These are phyloP conservation scores for Hafferia zeledoni DNA, from an alignment of 2,797 vertebrate genomes.

Conservation along the genomic window DNA sequence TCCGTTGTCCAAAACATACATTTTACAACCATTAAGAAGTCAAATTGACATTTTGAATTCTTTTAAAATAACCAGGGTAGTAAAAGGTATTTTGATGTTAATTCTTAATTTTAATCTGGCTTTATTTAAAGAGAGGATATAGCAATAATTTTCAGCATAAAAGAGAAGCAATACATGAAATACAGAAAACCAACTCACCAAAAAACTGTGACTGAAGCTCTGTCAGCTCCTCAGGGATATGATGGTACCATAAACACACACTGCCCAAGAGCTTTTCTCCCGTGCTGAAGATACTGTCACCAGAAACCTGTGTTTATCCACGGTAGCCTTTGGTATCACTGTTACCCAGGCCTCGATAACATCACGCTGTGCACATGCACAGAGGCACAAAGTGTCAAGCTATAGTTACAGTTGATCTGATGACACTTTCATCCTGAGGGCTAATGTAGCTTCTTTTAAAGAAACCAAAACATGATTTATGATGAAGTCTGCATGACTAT, in stretches of 20 bases:
- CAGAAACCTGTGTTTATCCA: slow-evolving; percentile 38
- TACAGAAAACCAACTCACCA: background rate
- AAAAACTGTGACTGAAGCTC: slow-evolving; percentile 8
- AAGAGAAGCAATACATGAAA: background rate
- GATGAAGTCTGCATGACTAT: background rate
- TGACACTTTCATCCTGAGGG: background rate
- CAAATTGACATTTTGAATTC: background rate
- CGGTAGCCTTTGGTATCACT: background rate
- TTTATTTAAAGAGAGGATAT: background rate
- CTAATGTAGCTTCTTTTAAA: background rate
- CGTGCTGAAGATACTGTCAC: slow-evolving; percentile 13
- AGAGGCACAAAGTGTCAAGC: background rate
- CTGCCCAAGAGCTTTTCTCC: slow-evolving; percentile 16
- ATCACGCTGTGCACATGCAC: slow-evolving; percentile 10
- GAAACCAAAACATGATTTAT: background rate
- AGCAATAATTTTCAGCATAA: background rate
- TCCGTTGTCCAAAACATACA: background rate
- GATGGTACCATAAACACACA: background rate
- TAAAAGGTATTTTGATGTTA: background rate
- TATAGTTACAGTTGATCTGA: background rate
- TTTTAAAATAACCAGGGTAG: background rate
- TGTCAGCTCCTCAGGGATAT: background rate
- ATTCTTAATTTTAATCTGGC: background rate
- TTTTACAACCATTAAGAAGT: background rate
- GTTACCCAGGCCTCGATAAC: background rate